Evolutionary conservation across 1,140 invertebrate genomes (phyloP).

Genomic region (Tenebrio molitor): DNA sequence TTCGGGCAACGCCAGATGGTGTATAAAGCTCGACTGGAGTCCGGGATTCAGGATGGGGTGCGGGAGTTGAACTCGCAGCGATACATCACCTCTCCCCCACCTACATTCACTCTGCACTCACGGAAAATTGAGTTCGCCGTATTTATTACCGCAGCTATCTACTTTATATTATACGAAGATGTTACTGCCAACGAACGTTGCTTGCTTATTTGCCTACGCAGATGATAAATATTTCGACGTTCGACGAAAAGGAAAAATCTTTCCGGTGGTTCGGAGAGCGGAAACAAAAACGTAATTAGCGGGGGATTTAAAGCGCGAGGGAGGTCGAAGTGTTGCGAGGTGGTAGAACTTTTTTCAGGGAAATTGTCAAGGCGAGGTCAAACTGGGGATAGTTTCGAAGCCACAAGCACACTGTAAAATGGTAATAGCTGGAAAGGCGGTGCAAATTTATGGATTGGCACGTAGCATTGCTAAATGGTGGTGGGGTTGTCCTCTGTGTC

Average conservation of each 20-base stretch:
- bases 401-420: too few species aligned
- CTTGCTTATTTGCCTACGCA: constrained; percentile 40
- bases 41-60: constrained; percentile 51
- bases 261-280: too few species aligned
- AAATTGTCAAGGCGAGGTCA: too few species aligned
- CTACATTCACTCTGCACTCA: constrained; percentile 56
- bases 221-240: constrained; percentile 22
- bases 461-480: too few species aligned
- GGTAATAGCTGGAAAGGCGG: too few species aligned
- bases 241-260: neutral
- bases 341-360: too few species aligned
- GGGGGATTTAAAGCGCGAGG: too few species aligned
- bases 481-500: too few species aligned
- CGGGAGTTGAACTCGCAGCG: constrained; percentile 51
- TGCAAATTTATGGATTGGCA: too few species aligned
- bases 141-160: constrained; percentile 60
- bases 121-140: constrained; percentile 61
- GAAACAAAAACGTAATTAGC: too few species aligned
- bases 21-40: constrained; percentile 53
- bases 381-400: too few species aligned
- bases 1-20: constrained; percentile 56
- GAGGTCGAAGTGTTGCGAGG: too few species aligned
- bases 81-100: constrained; percentile 54
- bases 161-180: constrained; percentile 57
- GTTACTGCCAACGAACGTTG: constrained; percentile 43